These are phyloP conservation scores for Pheosia tremula DNA, from an alignment of 2,888 invertebrate species.

Conservation along the genomic window DNA sequence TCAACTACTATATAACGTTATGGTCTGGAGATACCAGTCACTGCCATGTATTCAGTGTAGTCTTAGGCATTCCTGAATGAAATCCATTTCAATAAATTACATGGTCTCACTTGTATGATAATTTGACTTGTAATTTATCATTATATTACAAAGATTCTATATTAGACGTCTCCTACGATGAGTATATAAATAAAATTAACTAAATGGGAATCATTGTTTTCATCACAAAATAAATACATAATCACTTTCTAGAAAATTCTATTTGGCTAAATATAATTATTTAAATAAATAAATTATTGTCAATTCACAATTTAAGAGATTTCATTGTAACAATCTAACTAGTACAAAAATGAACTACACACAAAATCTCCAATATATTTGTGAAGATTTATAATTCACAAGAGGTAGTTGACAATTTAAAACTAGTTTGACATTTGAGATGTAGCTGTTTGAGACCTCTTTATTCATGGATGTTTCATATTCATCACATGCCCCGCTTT, in stretches of 20 bases:
- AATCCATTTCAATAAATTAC: conserved; percentile 72
- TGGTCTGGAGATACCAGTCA: conserved; percentile 54
- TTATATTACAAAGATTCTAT: conserved; percentile 75
- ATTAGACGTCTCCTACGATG: conserved; percentile 77
- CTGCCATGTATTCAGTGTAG: conserved; percentile 70
- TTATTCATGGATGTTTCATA: conserved; percentile 15
- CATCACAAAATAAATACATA: conserved; percentile 27
- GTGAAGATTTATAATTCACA: conserved; percentile 14
- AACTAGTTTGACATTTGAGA: conserved; percentile 5
- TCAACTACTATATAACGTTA: conserved; percentile 17
- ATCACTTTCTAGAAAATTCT: conserved; percentile 29
- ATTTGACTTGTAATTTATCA: conserved; percentile 78
- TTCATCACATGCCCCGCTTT: conserved; percentile 23
- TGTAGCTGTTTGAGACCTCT: conserved; percentile 8
- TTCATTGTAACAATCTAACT: conserved; percentile 30
- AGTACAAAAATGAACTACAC: conserved; percentile 28
- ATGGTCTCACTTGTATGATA: conserved; percentile 81
- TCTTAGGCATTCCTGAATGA: conserved; percentile 68
- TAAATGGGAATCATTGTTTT: conserved; percentile 54
- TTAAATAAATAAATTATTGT: conserved; percentile 60
- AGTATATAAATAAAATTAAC: conserved; percentile 77
- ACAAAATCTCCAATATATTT: conserved; percentile 20
- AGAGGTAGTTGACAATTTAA: conserved; percentile 26
- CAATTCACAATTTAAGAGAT: conserved; percentile 42
- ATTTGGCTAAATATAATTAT: conserved; percentile 31